Evolutionary conservation across 23 tunicate species (phyloP).

Genomic region (Styela clava): DNA sequence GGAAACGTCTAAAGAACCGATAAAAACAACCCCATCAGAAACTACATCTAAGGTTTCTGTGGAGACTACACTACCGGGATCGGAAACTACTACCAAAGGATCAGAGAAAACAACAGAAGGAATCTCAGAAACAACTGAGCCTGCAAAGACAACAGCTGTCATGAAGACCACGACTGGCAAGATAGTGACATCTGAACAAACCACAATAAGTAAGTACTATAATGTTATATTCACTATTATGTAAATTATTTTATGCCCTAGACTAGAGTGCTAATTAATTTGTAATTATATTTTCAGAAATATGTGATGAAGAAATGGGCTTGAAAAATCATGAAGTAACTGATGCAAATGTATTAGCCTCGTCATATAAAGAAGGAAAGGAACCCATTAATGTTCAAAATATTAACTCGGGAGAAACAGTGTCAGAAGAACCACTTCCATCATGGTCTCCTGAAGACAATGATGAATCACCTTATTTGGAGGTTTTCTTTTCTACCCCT

Average conservation of each 20-base stretch:
- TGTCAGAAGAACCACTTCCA: background rate
- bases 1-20: background rate
- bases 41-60: background rate
- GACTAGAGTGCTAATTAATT: background rate
- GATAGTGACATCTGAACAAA: constrained; percentile 8
- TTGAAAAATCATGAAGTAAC: constrained; percentile 58
- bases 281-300: constrained; percentile 23
- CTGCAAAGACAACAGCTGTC: constrained; percentile 10
- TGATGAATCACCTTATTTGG: constrained; percentile 42
- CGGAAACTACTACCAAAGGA: constrained; percentile 2
- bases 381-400: constrained; percentile 43
- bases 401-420: background rate
- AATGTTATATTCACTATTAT: background rate
- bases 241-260: background rate
- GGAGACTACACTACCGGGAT: background rate
- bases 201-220: constrained; percentile 9
- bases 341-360: constrained; percentile 44
- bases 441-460: constrained; percentile 39
- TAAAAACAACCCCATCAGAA: background rate
- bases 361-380: constrained; percentile 38
- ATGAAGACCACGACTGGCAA: constrained; percentile 38
- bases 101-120: constrained; percentile 11
- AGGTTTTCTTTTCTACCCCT: constrained; percentile 16
- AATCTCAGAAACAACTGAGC: constrained; percentile 8
- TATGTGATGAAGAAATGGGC: constrained; percentile 57